Base-by-base conservation (phyloP, 1,140 invertebrate genomes). In the Polypedilum pembai region DNA sequence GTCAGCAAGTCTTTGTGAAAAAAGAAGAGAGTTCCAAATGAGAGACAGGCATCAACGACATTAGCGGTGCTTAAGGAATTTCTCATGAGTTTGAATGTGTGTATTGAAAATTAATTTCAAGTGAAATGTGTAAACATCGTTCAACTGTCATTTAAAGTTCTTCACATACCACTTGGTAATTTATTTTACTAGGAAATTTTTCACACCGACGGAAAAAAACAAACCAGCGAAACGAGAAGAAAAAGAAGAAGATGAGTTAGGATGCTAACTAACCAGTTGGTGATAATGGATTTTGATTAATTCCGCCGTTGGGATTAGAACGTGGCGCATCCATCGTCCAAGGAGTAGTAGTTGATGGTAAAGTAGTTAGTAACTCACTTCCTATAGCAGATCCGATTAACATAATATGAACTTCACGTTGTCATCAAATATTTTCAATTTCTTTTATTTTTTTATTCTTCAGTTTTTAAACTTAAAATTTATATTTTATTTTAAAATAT, bases 371-470 rank as follows among this genome's bases (percentile, higher is more conserved):
- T 41, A 76, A 76, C 41, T 76, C 75, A 74, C 75, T 76, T n/a
- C 74, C 74, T 21, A 76, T 73, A 63, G 40, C 69, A 17, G 75
- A 76, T 76, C 75, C 75, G 74, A 76, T 76, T 63, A 76, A 76
- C 75, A 76, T 76, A 24, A 76, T 63, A 74, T 41, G 65, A 8
- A 33, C 18, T 69, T 8, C 18, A 69, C 45, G 65, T 69, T 69
- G 65, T 10, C 65, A 69, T 21, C 65, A n/a, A n/a, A n/a, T n/a
- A n/a, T n/a, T n/a, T n/a, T n/a, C n/a, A 69, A 69, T 21, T 20
- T 69, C 8, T 20, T 20, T 18, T 1, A 18, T 8, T 69, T 56
- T 56, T 56, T 69, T 69, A 20, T 21, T 21, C 18, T 69, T 66
- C 8, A 8, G 4, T 66, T 66, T 66, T n/a, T 4, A n/a, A n/a